Evolutionary conservation across 92 coral and sea anemone genomes (phyloP).

Genomic region (Epizoanthus fatuus): DNA sequence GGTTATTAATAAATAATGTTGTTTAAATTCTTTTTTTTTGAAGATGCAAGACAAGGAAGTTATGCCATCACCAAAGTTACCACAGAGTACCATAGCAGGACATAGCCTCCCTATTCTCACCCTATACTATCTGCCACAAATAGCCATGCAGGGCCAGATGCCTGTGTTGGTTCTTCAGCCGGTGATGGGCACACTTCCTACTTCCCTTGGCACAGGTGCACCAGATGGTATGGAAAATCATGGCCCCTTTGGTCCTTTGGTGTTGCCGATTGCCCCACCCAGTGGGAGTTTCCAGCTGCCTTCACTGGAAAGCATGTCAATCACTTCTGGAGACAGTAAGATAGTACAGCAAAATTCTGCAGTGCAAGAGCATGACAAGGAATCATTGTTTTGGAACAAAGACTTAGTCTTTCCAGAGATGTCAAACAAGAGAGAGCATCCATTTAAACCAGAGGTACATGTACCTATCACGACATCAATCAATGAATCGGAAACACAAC

Average conservation of each 20-base stretch:
- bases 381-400: background rate
- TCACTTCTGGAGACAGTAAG: background rate
- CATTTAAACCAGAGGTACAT: background rate
- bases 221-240: conserved; percentile 5
- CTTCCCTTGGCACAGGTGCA: background rate
- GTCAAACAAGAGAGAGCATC: background rate
- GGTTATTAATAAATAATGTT: background rate
- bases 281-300: background rate
- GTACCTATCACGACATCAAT: background rate
- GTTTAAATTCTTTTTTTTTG: background rate
- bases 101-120: conserved; percentile 24
- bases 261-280: conserved; percentile 61
- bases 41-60: conserved; percentile 21
- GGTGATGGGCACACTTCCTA: conserved; percentile 38
- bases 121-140: conserved; percentile 81
- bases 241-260: conserved; percentile 50
- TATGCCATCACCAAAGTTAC: background rate
- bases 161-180: conserved; percentile 83
- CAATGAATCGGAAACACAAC: background rate
- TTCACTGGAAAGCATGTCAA: background rate
- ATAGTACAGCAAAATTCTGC: background rate
- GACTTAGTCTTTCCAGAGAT: background rate
- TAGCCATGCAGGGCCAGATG: conserved; percentile 72
- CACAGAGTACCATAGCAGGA: background rate
- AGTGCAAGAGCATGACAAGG: background rate